These are phyloP conservation scores for Neopipo cinnamomea DNA, from an alignment of 2,113 vertebrate species.

Conservation along the genomic window DNA sequence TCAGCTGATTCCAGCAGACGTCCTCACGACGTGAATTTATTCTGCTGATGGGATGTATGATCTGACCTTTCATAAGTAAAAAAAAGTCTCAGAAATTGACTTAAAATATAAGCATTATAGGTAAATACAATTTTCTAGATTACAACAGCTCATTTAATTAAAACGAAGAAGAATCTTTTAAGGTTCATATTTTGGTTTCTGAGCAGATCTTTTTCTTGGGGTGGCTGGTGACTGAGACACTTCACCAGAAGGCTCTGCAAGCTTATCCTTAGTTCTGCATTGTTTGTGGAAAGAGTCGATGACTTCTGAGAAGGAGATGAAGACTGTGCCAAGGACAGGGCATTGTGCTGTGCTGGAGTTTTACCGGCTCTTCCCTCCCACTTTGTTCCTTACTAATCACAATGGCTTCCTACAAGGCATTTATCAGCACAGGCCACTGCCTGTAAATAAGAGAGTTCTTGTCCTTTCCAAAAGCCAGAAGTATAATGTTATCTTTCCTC, in stretches of 20 bases:
- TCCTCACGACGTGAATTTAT: neutral
- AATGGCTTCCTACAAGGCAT: conserved; percentile 6
- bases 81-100: neutral
- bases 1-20: neutral
- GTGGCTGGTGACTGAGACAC: neutral
- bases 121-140: neutral
- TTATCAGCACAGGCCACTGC: conserved; percentile 34
- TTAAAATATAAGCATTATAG: neutral
- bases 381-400: conserved; percentile 29
- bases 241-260: neutral
- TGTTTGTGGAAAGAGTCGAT: neutral
- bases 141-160: neutral
- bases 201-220: neutral
- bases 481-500: conserved; percentile 60
- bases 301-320: conserved; percentile 1
- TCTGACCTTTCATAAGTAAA: neutral
- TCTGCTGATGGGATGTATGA: neutral
- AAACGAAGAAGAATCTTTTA: neutral
- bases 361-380: neutral
- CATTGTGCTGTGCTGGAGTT: conserved; percentile 1
- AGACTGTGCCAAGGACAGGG: conserved; percentile 34
- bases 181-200: conserved; percentile 11
- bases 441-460: neutral
- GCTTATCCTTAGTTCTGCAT: neutral
- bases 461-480: neutral